Evolutionary conservation across 2,113 vertebrate genomes (phyloP).

Genomic region (Pimephales promelas): DNA sequence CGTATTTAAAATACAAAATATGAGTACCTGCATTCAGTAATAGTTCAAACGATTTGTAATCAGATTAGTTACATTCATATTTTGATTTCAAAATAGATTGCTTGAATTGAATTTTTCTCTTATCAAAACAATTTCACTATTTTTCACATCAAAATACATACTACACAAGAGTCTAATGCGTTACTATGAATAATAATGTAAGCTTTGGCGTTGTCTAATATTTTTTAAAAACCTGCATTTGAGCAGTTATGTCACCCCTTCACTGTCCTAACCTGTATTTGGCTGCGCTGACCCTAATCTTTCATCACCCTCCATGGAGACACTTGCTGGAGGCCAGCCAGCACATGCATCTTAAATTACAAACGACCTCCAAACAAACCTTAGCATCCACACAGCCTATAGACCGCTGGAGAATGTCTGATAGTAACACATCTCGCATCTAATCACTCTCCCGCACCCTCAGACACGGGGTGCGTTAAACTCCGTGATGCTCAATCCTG

Average conservation of each 20-base stretch:
- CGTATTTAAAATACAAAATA: not conserved
- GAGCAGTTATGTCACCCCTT: slow-evolving; percentile 39
- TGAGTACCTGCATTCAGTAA: not conserved
- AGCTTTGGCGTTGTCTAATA: not conserved
- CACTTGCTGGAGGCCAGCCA: slow-evolving; percentile 64
- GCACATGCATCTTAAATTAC: slow-evolving; percentile 68
- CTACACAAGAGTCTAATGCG: not conserved
- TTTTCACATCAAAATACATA: not conserved
- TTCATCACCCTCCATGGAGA: slow-evolving; percentile 56
- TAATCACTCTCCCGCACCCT: slow-evolving; percentile 52
- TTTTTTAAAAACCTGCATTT: slow-evolving; percentile 33
- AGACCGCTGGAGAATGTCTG: slow-evolving; percentile 21
- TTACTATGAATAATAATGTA: not conserved
- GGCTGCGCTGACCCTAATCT: slow-evolving; percentile 65
- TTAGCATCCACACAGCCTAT: slow-evolving; percentile 38
- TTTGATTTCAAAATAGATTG: not conserved
- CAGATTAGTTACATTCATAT: not conserved
- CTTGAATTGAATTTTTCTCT: not conserved
- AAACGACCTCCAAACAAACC: slow-evolving; percentile 64
- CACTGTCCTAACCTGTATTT: slow-evolving; percentile 56
- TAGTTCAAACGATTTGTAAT: not conserved
- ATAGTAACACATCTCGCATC: slow-evolving; percentile 57
- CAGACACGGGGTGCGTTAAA: slow-evolving; percentile 57
- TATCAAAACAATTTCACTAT: not conserved
- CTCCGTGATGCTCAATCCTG: slow-evolving; percentile 67